Base-by-base conservation (phyloP, 2,113 vertebrate species). In the Rhea pennata region DNA sequence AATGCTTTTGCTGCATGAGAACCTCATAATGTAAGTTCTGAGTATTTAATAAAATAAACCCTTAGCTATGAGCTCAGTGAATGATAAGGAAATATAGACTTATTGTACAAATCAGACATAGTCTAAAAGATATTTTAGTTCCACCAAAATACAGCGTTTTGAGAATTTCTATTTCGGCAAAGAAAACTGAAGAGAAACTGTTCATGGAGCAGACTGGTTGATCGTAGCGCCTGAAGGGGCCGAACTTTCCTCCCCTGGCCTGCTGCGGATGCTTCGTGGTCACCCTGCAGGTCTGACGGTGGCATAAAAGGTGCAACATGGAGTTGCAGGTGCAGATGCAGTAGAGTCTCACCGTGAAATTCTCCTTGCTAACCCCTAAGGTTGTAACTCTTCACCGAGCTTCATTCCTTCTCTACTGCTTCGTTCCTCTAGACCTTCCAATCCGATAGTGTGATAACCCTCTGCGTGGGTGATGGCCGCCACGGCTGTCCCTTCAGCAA, bases 331-430 rank as follows among this genome's bases (percentile, higher is more conserved):
- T 58, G 15, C 56, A 54, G 26, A 13, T 54, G 53, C 24, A 56
- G 54, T 44, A 14, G 46, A 74, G 26, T 67, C 69, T 44, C 40
- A 70, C 72, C 59, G 44, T 59, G 62, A 95, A 87, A 75, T 76
- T 21, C 56, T 42, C 0, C 1, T 86, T 59, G 76, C 36, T 89
- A 91, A 87, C 91, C 62, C 56, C 50, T 61, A 70, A 84, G 81
- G 84, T 92, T 66, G 79, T 79, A 94, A 79, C 91, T 81, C 92
- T 70, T 73, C 44, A 85, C 15, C 53, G 91, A 89, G 79, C 84
- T 91, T 87, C 39, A 92, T 84, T 88, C 81, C 54, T 80, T 91
- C 82, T 79, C 42, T 42, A 75, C 62, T 92, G 91, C 78, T 91
- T 62, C 62, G 89, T 36, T 91, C 74, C 61, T 82, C 53, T 66